These are phyloP conservation scores for Perca fluviatilis DNA, from an alignment of 2,113 vertebrate species.

Conservation along the genomic window DNA sequence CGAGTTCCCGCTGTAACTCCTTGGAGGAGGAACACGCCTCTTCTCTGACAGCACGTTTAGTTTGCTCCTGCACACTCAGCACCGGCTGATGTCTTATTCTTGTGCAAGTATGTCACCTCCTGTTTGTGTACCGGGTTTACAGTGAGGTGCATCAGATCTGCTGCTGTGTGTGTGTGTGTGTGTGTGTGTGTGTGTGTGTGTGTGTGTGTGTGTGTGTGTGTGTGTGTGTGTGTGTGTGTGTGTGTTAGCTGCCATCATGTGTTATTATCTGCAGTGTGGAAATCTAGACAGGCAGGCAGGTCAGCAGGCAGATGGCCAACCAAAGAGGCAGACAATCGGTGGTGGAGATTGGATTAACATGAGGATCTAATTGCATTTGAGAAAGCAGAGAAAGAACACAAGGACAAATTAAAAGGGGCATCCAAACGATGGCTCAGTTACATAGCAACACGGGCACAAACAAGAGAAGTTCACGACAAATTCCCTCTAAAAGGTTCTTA, in stretches of 20 bases:
- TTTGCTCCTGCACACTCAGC: slow-evolving; percentile 12
- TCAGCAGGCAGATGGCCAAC: slow-evolving; percentile 66
- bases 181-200: too few species aligned
- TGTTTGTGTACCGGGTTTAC: slow-evolving; percentile 25
- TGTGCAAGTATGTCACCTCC: slow-evolving; percentile 32
- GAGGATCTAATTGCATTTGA: slow-evolving; percentile 69
- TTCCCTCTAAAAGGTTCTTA: not conserved
- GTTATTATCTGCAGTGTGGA: slow-evolving; percentile 19
- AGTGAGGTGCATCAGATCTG: slow-evolving; percentile 16
- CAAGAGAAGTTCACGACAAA: not conserved
- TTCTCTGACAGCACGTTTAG: slow-evolving; percentile 19
- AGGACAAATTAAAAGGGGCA: slow-evolving; percentile 59
- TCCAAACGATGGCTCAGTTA: slow-evolving; percentile 41
- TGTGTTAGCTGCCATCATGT: slow-evolving; percentile 27
- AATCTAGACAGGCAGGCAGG: slow-evolving; percentile 45
- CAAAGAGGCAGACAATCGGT: slow-evolving; percentile 41
- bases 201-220: too few species aligned
- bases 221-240: not conserved
- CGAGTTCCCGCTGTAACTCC: slow-evolving; percentile 20
- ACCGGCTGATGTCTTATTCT: slow-evolving; percentile 24
- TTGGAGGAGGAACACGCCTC: slow-evolving; percentile 13
- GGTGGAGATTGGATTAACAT: slow-evolving; percentile 67
- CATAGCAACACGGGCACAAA: slow-evolving; percentile 36
- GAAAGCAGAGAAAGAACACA: slow-evolving; percentile 55
- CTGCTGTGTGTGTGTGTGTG: too few species aligned